Conservation (phyloP, 2,113 vertebrate genomes). For the Tetrao urogallus region DNA sequence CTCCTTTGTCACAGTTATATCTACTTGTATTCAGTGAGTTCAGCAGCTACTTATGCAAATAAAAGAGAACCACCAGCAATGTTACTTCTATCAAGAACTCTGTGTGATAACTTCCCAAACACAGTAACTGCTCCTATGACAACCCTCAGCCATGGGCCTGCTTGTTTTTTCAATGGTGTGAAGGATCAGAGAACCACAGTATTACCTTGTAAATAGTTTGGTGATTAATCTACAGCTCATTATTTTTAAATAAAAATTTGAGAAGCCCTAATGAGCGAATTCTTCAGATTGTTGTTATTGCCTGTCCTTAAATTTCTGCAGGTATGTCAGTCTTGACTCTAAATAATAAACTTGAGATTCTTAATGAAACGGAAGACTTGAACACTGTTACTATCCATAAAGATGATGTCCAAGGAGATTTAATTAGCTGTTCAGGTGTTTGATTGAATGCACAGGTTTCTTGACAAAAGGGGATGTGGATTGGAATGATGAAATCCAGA, state of each 20-base stretch:
- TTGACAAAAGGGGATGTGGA: background rate
- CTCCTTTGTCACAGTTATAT: background rate
- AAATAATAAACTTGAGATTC: background rate
- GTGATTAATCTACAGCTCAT: background rate
- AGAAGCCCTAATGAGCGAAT: background rate
- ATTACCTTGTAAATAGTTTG: background rate
- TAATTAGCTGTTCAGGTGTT: background rate
- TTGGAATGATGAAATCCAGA: background rate
- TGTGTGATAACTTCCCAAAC: background rate
- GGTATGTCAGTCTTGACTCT: background rate
- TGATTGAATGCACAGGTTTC: background rate
- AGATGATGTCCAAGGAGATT: background rate
- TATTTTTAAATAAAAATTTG: constrained; percentile 59
- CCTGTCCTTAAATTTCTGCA: background rate
- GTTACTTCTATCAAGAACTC: background rate
- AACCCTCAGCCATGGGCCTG: background rate
- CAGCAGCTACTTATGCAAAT: background rate
- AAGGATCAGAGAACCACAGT: background rate
- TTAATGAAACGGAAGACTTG: background rate
- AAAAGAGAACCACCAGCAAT: background rate
- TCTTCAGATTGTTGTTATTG: background rate
- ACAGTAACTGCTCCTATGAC: background rate
- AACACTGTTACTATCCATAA: background rate
- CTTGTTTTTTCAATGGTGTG: background rate
- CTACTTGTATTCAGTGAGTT: background rate